phyloP scores from a whole-genome alignment of 2,797 vertebrate genomes.

The Diglossa cyanea region DNA sequence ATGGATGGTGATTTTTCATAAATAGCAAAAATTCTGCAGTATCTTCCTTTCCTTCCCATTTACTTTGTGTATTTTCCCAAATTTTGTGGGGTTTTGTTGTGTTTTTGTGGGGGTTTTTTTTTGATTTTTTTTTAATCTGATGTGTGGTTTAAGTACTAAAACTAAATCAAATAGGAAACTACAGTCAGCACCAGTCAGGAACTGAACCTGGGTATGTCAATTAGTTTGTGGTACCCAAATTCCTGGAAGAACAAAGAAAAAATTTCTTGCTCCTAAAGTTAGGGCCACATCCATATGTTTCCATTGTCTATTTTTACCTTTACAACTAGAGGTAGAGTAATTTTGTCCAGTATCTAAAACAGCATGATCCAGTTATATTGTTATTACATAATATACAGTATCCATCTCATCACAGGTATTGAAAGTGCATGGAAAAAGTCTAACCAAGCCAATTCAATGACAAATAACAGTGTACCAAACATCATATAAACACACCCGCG shows the following conservation, averaged over 20 bases:
- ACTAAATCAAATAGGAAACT: conserved; percentile 15
- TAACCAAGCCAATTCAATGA: conserved; percentile 49
- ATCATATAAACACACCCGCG: conserved; percentile 49
- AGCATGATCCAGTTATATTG: conserved; percentile 65
- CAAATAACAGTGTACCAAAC: conserved; percentile 55
- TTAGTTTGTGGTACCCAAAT: conserved; percentile 14
- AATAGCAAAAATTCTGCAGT: not conserved
- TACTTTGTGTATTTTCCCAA: not conserved
- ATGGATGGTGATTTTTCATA: conserved; percentile 37
- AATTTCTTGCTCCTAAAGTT: conserved; percentile 24
- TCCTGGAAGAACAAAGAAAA: conserved; percentile 44
- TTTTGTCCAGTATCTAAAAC: conserved; percentile 72
- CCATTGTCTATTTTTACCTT: conserved; percentile 57
- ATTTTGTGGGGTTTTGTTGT: not conserved
- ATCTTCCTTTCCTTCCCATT: not conserved
- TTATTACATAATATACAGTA: conserved; percentile 66
- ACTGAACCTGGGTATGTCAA: conserved; percentile 54
- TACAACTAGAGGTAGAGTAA: conserved; percentile 78
- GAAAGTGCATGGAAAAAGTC: conserved; percentile 64
- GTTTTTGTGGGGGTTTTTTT: not conserved
- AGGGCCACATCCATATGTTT: conserved; percentile 34
- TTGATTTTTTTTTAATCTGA: not conserved
- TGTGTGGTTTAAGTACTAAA: conserved; percentile 8
- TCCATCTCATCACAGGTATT: conserved; percentile 52
- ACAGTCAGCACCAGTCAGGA: conserved; percentile 60